Evolutionary conservation across 2,888 invertebrate genomes (phyloP).

Genomic region (Nomada fabriciana): DNA sequence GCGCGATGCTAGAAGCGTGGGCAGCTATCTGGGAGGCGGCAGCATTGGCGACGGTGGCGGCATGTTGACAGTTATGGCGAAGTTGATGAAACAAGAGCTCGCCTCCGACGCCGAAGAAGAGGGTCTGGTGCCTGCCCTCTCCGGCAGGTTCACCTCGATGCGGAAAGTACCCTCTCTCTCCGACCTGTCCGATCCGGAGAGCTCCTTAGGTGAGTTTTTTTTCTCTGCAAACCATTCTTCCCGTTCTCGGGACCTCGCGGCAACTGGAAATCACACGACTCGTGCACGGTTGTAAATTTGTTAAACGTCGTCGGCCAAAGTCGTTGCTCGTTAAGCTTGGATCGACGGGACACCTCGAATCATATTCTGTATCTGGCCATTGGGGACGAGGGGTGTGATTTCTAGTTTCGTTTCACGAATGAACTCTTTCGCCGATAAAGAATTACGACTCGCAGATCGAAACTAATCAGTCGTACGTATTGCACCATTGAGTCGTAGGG

Average conservation of each 20-base stretch:
- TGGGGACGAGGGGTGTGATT: not conserved
- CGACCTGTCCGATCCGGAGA: conserved; percentile 95
- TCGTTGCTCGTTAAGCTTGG: conserved; percentile 16
- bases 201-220: conserved; percentile 92
- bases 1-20: conserved; percentile 80
- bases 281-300: not conserved
- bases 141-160: conserved; percentile 88
- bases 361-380: too few species aligned
- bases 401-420: not conserved
- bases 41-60: conserved; percentile 78
- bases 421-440: not conserved
- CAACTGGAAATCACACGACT: conserved; percentile 27
- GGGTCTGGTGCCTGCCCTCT: conserved; percentile 87
- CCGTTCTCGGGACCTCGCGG: not conserved
- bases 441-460: not conserved
- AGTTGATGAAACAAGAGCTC: conserved; percentile 86
- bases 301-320: not conserved
- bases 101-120: conserved; percentile 86
- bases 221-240: not conserved
- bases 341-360: not conserved
- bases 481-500: not conserved
- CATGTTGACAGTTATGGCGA: conserved; percentile 83
- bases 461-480: too few species aligned
- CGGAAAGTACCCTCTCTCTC: conserved; percentile 96
- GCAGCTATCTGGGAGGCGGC: conserved; percentile 76